Base-by-base conservation (phyloP, 1,140 invertebrate species). In the Papilio dardanus region DNA sequence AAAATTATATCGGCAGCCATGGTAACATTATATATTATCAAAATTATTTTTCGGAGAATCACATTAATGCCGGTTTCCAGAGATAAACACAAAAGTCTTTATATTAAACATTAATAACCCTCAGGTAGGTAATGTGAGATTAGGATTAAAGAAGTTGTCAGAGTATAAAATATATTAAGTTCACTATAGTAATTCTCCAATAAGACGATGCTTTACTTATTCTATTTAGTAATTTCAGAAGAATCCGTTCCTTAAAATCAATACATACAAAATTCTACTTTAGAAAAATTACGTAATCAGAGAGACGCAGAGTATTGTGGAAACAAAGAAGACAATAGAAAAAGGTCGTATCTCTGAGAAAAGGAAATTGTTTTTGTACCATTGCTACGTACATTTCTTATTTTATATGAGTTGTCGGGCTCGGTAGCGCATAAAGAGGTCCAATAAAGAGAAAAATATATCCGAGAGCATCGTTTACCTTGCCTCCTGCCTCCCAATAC, bases 311-410 rank as follows among this genome's bases (percentile, higher is more conserved):
- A 50, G 40, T 65, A 35, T 21, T 21, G 62, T 14, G 77, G 75
- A 77, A 80, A 83, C 79, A 74, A 81, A 77, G 77, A 76, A 68
- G 50, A 81, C 76, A 78, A 83, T 80, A 79, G 77, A 81, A 69
- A 77, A 80, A 79, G 80, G 79, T 79, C 78, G 79, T 79, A 81
- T 81, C 71, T 76, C 58, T 74, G 50, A 76, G 77, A 74, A 69
- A 40, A 75, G 67, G 75, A 79, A 81, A 84, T 81, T 81, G 81
- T 81, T 86, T 84, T 80, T 83, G 78, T 75, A 73, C 42, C 54
- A 54, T 78, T 76, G 67, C 35, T 54, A 35, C 67, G 50, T 74
- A 74, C 75, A 74, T 81, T 78, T 79, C 77, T 79, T 79, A 74
- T 80, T 78, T 74, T 71, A 79, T 77, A 80, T 71, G 74, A 81